These are phyloP conservation scores for Petrophora chlorosata DNA, from an alignment of 2,888 invertebrate species.

Conservation along the genomic window DNA sequence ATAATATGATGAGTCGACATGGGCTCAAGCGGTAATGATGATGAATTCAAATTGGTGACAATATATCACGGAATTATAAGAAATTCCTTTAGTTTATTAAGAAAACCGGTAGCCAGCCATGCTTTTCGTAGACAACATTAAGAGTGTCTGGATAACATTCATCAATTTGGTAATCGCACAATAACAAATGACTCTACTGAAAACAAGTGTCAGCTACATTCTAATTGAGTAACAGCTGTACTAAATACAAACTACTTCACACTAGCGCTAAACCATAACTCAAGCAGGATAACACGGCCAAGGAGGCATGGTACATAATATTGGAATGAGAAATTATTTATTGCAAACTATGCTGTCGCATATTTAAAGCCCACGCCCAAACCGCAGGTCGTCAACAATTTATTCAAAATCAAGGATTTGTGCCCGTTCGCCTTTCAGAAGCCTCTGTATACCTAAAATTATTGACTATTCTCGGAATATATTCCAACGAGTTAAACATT, in stretches of 20 bases:
- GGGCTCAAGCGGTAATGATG: no score
- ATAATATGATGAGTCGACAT: no score
- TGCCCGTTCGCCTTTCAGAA: constrained; percentile 52
- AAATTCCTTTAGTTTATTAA: no score
- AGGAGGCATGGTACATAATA: constrained; percentile 24
- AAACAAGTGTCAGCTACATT: constrained; percentile 9
- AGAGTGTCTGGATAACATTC: no score
- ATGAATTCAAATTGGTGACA: no score
- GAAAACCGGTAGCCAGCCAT: no score
- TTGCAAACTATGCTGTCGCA: constrained; percentile 50
- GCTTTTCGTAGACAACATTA: no score
- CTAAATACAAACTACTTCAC: constrained; percentile 12
- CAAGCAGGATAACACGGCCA: constrained; percentile 22
- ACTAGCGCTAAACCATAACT: constrained; percentile 14
- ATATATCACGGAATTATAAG: no score
- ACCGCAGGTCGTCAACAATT: constrained; percentile 64
- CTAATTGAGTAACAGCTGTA: constrained; percentile 10
- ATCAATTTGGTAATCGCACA: neutral
- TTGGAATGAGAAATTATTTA: constrained; percentile 29
- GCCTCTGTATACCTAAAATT: constrained; percentile 38
- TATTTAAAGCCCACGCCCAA: constrained; percentile 72
- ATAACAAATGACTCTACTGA: neutral
- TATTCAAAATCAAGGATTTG: constrained; percentile 76
- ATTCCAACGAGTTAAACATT: constrained; percentile 15
- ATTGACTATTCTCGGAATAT: constrained; percentile 38